Base-by-base conservation (phyloP, 1,140 invertebrate species). In the Megalonaias nervosa region DNA sequence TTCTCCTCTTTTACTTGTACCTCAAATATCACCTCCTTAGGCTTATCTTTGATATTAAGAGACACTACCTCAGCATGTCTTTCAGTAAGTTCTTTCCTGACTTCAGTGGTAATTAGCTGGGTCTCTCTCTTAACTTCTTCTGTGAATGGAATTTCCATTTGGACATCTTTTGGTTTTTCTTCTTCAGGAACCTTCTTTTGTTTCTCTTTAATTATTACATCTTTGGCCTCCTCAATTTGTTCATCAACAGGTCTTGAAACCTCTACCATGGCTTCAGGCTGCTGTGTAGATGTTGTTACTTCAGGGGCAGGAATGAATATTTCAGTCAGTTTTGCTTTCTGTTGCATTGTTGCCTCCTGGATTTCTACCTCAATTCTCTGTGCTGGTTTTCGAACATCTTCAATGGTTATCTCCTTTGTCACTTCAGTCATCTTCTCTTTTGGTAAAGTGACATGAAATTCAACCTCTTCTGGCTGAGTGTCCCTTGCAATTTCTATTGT, bases 351-450 rank as follows among this genome's bases (percentile, higher is more conserved):
- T 31, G 83, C 79, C 68, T 87, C 84, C 67, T 89, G 83, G 57
- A 89, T 86, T 67, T 86, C 84, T 21, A 89, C 84, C 57, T 89
- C 87, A 78, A 87, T 87, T 72, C 84, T 84, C 61, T 89, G 81
- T 60, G 84, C 82, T 56, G 79, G 80, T 38, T 75, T 69, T 75
- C 68, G 80, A 58, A 76, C 73, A 19, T 74, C 66, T 74, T 67
- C 69, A 21, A 78, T 82, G 14, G 81, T 68, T 16, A 74, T 65
- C 19, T 72, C 55, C 56, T 79, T 79, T 17, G 74, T 78, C 38
- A 80, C 61, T 16, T 72, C 74, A 61, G 81, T 80, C 23, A 62
- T 67, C 60, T 81, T 72, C 15, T 80, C 71, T 31, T 74, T 77
- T 60, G 84, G 82, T n/a, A 85, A 66, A 17, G 75, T 79, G n/a